Conservation (phyloP, 2,113 vertebrate species). For the Platysteira castanea region DNA sequence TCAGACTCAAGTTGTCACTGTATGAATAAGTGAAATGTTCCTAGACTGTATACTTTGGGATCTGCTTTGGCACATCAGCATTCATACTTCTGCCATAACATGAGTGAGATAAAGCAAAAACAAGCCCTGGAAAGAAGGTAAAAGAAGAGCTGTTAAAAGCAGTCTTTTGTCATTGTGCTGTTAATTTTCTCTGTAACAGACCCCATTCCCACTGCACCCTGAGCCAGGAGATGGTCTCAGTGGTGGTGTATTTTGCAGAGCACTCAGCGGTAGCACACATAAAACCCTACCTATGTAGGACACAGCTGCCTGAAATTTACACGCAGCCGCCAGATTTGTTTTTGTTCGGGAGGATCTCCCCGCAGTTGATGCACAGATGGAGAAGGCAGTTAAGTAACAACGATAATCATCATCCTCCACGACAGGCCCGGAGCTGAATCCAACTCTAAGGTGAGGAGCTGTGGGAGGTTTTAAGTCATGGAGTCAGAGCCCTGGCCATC, state of each 20-base stretch:
- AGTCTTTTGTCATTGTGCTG: not conserved
- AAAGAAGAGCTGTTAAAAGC: not conserved
- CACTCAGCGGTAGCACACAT: not conserved
- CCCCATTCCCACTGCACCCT: not conserved
- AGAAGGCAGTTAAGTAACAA: constrained; percentile 19
- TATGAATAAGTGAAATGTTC: not conserved
- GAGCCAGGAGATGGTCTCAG: not conserved
- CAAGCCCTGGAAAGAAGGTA: not conserved
- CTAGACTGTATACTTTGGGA: not conserved
- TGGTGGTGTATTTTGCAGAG: not conserved
- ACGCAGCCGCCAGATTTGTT: not conserved
- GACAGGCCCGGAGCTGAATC: not conserved
- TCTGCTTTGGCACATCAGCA: not conserved
- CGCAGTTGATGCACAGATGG: constrained; percentile 21
- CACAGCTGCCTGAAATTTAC: constrained; percentile 16
- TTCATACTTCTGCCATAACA: not conserved
- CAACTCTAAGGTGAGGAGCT: not conserved
- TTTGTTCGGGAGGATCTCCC: not conserved
- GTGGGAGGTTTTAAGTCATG: not conserved
- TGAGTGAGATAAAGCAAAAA: not conserved
- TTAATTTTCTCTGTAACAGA: constrained; percentile 4
- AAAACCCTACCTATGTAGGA: not conserved
- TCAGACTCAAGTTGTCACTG: not conserved
- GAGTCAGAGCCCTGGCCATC: not conserved
- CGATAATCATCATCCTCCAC: not conserved